Percentiles rank a stretch among this genome's conserved stretches.
These are phyloP conservation scores for Pseudomugil tenellus DNA, from an alignment of 2,797 vertebrate species.

Conservation along the genomic window DNA sequence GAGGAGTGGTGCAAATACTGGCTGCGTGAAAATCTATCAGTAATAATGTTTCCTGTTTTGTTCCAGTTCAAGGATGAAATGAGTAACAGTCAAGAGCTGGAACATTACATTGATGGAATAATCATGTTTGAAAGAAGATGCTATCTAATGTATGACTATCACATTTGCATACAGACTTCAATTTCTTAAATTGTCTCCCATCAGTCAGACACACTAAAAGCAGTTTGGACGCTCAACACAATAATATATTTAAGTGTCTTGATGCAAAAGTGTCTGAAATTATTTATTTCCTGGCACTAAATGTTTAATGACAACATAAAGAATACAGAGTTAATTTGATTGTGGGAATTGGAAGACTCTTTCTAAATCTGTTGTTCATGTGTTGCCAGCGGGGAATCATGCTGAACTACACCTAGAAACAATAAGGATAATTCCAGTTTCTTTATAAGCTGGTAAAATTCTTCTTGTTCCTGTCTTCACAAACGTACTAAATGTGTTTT, in stretches of 20 bases:
- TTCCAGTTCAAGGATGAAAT: background rate
- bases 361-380: background rate
- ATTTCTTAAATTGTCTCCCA: background rate
- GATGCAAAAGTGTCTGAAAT: background rate
- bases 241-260: background rate
- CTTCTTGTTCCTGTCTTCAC: background rate
- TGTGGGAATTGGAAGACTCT: background rate
- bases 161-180: background rate
- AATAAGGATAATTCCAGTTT: background rate
- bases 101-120: background rate
- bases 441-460: background rate
- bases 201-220: background rate
- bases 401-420: constrained; percentile 2
- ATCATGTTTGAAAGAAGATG: background rate
- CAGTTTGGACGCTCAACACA: background rate
- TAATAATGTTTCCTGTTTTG: background rate
- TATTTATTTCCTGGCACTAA: background rate
- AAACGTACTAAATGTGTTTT: background rate
- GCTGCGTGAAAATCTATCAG: background rate
- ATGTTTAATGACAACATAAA: background rate
- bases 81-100: background rate
- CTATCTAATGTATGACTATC: background rate
- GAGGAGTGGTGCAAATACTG: background rate
- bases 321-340: background rate
- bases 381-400: background rate